These are phyloP conservation scores for Mesocentrotus franciscanus DNA, from an alignment of 53 echinoderm and acorn worm species.

Conservation along the genomic window DNA sequence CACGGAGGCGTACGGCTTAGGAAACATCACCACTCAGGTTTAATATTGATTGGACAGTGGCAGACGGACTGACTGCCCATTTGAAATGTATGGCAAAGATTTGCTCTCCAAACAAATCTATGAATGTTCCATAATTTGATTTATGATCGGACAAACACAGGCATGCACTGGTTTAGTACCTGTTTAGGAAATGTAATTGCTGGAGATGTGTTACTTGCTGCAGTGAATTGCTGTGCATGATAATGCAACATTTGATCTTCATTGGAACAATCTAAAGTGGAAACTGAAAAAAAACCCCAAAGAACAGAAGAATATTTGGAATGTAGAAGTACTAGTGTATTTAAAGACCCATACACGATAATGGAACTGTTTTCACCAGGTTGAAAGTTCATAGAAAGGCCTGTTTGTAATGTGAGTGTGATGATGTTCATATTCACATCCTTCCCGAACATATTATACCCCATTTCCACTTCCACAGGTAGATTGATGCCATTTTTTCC, in stretches of 20 bases:
- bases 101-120: constrained; percentile 16
- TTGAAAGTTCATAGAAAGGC: not conserved
- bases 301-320: not conserved
- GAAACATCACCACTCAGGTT: constrained; percentile 6
- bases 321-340: not conserved
- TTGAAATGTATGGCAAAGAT: not conserved
- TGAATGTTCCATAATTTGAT: constrained; percentile 31
- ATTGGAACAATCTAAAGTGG: too few relatives aligned
- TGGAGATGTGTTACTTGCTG: too few relatives aligned
- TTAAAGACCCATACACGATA: too few relatives aligned
- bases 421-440: not conserved
- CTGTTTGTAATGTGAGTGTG: not conserved
- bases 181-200: not conserved
- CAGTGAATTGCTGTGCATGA: not conserved
- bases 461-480: constrained; percentile 16
- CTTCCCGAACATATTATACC: not conserved
- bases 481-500: not conserved
- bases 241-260: not conserved
- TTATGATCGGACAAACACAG: not conserved
- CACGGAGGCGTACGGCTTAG: not conserved
- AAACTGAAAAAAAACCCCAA: not conserved
- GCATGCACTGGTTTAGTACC: not conserved
- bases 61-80: not conserved
- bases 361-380: not conserved
- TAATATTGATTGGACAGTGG: constrained; percentile 9